Base-by-base conservation (phyloP, 2,888 invertebrate genomes). In the Adela reaumurella region DNA sequence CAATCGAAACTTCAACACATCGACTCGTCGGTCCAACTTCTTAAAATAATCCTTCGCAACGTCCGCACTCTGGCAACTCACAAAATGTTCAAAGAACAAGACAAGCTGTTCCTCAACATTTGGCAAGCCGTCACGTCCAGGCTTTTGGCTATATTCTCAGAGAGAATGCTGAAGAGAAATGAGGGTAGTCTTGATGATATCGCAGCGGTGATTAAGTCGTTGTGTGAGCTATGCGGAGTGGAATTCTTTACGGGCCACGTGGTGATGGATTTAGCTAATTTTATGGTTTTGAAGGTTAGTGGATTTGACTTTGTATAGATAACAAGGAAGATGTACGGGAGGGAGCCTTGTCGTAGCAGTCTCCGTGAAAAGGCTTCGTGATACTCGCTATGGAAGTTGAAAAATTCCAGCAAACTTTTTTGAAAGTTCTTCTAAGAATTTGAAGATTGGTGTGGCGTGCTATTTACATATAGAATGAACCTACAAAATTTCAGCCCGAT, bases 31-130 rank as follows among this genome's bases (percentile, higher is more conserved):
- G 54, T 73, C 2, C 68, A 74, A 48, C 59, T 77, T 0, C 49
- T 78, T 17, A 76, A 64, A 46, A 61, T 72, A 0, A 55, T 61
- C 0, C 50, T 78, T 1, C 56, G 77, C 2, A 63, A 77, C 48
- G 58, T 67, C n/a, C 77, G 74, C 20, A 77, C 72, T 52, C 54
- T 78, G 1, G 74, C 74, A 53, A 54, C 63, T 0, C 72, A 77
- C 49, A 47, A 61, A 0, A 58, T 71, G 17, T 76, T 74, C 54
- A 54, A 65, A 46, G 59, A 67, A 17, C 73, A 65, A 54, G 73
- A 76, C 50, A 62, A 65, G 48, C 41, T 74, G 1, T 65, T 69
- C 48, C 44, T 59, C 2, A 56, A 65, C 58, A 69, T 74, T 51
- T 78, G 77, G 74, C 59, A 58, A 1, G 58, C 67, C 52, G 48